These are phyloP conservation scores for Apis cerana DNA, from an alignment of 1,140 invertebrate species.

Conservation along the genomic window DNA sequence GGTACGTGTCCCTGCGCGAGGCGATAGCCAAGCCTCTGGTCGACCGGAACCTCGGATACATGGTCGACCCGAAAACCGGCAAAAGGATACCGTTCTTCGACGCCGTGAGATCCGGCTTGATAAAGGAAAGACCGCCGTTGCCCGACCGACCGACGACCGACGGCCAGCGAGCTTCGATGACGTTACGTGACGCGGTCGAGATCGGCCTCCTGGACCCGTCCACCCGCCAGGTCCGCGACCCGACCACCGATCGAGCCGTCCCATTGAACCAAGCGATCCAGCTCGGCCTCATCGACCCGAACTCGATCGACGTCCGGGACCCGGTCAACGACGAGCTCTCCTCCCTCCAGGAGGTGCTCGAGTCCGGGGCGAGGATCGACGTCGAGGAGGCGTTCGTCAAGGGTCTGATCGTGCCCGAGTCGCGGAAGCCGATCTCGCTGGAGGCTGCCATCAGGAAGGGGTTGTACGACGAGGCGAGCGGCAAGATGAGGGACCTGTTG, in stretches of 20 bases:
- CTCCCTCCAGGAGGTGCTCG: conserved; percentile 88
- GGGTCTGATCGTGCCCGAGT: conserved; percentile 85
- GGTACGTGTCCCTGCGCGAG: conserved; percentile 87
- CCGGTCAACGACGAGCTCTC: conserved; percentile 87
- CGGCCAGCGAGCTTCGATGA: neutral
- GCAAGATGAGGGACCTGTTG: conserved; percentile 87
- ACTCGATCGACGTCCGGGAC: conserved; percentile 87
- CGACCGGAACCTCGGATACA: conserved; percentile 88
- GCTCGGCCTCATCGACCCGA: conserved; percentile 87
- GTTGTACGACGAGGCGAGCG: conserved; percentile 86
- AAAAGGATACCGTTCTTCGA: conserved; percentile 92
- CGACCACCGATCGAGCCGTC: conserved; percentile 73
- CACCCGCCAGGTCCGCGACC: conserved; percentile 44
- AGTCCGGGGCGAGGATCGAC: conserved; percentile 86
- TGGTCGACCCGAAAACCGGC: conserved; percentile 91
- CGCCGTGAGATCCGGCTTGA: conserved; percentile 88
- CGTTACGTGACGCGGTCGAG: neutral
- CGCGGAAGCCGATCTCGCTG: conserved; percentile 88
- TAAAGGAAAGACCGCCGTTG: conserved; percentile 71
- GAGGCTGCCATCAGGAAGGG: conserved; percentile 88
- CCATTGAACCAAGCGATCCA: conserved; percentile 87
- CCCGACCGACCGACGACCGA: neutral
- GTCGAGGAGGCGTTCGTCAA: conserved; percentile 87
- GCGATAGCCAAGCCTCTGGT: conserved; percentile 89
- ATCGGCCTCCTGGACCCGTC: conserved; percentile 41